Conservation (phyloP, 2,113 vertebrate species). For the cattle (Bos taurus) region DNA sequence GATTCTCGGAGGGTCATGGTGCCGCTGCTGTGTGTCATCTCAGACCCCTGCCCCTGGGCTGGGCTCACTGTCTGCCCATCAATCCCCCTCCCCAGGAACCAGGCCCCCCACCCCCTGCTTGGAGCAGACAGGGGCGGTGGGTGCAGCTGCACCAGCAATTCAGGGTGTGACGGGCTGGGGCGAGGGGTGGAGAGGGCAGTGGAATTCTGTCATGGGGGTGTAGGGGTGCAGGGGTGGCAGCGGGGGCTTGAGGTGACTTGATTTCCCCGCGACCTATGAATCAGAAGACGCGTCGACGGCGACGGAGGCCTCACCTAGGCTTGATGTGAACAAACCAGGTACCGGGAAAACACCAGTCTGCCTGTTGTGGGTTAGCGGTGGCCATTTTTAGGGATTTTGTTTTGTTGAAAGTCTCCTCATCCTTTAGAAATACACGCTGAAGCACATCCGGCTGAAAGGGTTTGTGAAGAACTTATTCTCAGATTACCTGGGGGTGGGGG, state of each 20-base stretch:
- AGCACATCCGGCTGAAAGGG: neutral
- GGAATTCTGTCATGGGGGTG: too few species aligned
- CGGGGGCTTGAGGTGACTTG: neutral
- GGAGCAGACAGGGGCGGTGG: neutral
- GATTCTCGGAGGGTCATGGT: neutral
- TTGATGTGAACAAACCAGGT: too few species aligned
- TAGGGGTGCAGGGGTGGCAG: neutral
- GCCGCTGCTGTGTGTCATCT: neutral
- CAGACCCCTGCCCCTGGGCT: neutral
- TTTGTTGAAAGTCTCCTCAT: neutral
- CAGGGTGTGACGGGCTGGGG: neutral
- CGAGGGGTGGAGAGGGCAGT: neutral
- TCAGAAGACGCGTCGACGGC: fast-evolving
- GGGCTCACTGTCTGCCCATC: neutral
- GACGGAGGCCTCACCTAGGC: neutral
- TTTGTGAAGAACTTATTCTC: too few species aligned
- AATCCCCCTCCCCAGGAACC: too few species aligned
- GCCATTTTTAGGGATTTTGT: neutral
- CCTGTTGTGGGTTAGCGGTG: neutral
- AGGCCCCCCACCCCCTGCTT: neutral
- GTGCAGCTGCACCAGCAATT: fast-evolving
- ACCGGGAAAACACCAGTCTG: neutral
- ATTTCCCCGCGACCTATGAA: fast-evolving
- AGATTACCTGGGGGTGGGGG: too few species aligned
- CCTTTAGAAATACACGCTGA: neutral